phyloP scores from a whole-genome alignment of 2,113 vertebrate genomes.

The Motacilla tschutschensis region DNA sequence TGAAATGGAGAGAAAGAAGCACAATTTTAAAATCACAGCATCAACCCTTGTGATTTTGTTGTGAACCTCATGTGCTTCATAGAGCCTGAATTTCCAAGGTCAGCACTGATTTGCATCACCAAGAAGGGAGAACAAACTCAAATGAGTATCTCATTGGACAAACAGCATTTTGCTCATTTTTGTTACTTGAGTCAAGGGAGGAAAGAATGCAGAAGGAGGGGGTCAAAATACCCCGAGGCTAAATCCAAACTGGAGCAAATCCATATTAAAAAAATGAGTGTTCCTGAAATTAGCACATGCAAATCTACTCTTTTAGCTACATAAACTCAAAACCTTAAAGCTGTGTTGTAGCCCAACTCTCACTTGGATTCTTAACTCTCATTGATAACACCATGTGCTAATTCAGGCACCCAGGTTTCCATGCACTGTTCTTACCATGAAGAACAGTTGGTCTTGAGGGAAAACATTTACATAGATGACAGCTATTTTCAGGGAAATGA shows the following conservation, averaged over 20 bases:
- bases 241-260: conserved; percentile 1
- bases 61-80: background rate
- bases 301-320: background rate
- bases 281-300: conserved; percentile 10
- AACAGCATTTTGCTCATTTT: background rate
- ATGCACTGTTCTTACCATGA: background rate
- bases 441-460: conserved; percentile 48
- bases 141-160: background rate
- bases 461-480: conserved; percentile 62
- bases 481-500: conserved; percentile 46
- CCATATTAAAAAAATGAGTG: background rate
- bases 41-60: background rate
- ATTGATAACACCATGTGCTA: conserved; percentile 44
- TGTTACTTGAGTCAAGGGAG: background rate
- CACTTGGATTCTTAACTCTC: background rate
- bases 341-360: background rate
- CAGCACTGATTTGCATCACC: background rate
- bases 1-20: background rate
- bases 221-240: conserved; percentile 28
- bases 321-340: background rate
- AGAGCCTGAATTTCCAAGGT: background rate
- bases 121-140: background rate
- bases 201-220: background rate
- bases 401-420: conserved; percentile 26
- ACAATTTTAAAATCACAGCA: background rate